Evolutionary conservation across 1,140 invertebrate species (phyloP).

Genomic region (Drosophila eugracilis): DNA sequence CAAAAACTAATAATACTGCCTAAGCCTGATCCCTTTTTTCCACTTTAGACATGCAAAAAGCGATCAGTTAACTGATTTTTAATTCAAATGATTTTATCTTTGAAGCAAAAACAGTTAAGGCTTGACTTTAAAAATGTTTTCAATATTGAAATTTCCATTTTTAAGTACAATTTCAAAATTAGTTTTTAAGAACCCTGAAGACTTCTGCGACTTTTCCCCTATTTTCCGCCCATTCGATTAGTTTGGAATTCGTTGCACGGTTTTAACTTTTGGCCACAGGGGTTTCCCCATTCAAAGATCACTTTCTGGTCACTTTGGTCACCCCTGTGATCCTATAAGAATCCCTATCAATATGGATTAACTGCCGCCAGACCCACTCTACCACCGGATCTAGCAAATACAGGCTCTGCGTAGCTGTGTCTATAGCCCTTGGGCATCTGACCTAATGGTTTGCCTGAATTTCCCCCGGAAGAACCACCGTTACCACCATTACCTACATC

Average conservation of each 20-base stretch:
- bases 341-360: conserved; percentile 70
- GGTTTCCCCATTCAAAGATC: neutral
- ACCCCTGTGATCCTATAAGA: neutral
- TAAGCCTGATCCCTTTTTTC: too few species aligned
- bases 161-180: neutral
- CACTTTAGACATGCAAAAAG: too few species aligned
- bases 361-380: conserved; percentile 82
- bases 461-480: conserved; percentile 10
- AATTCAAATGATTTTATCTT: too few species aligned
- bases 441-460: conserved; percentile 56
- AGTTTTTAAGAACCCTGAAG: neutral
- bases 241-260: conserved; percentile 55
- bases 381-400: conserved; percentile 77
- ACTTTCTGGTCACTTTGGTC: too few species aligned
- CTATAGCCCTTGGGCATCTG: conserved; percentile 85
- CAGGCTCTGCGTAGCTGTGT: conserved; percentile 86
- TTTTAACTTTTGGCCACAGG: conserved; percentile 14
- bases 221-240: conserved; percentile 21
- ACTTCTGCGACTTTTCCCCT: neutral
- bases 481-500: conserved; percentile 17
- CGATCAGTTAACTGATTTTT: too few species aligned
- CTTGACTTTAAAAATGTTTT: too few species aligned
- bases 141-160: too few species aligned
- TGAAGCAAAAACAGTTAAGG: too few species aligned
- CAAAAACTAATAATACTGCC: too few species aligned